Base-by-base conservation (phyloP, 2,113 vertebrate species). In the Bambusicola thoracicus region DNA sequence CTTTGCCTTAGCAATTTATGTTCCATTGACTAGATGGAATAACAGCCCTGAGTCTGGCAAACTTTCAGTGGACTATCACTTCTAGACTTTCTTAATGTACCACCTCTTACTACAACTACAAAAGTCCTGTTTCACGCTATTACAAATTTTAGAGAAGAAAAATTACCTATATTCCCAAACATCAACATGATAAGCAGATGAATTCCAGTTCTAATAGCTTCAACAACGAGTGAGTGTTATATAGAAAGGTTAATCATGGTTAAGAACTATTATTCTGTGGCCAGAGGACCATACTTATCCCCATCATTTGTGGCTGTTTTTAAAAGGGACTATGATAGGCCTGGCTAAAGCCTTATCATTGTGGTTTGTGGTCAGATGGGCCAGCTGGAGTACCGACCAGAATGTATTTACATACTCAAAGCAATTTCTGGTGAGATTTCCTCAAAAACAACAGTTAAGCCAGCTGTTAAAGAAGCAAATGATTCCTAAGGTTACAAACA, bases 301-400 rank as follows among this genome's bases (percentile, higher is more conserved):
- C 90, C 77, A 65, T 94, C 65, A 92, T 94, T 97, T 97, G 97
- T 94, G 95, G 97, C 96, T 93, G 40, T 32, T 82, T 93, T 67
- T 89, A 92, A 93, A 93, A 93, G 44, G 75, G 65, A 44, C 53
- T 89, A 59, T 36, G 85, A 46, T 19, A 87, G 79, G 34, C 68
- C 72, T 97, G 96, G 82, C 79, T 82, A 38, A 89, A 89, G 73
- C 46, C 87, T 97, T 95, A 95, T 96, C 94, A 40, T 90, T 92
- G 67, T 96, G 97, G 97, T 97, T 97, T 95, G 96, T 97, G 97
- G 96, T 97, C 94, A 93, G 51, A 19, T 48, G 61, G 81, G 79
- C 81, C 80, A 87, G 84, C 74, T 86, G 78, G 74, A 91, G 65
- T 34, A 61, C 62, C 44, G 21, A 65, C 44, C 67, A 89, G 43